Conservation (phyloP, 2,113 vertebrate species). For the Zootoca vivipara region DNA sequence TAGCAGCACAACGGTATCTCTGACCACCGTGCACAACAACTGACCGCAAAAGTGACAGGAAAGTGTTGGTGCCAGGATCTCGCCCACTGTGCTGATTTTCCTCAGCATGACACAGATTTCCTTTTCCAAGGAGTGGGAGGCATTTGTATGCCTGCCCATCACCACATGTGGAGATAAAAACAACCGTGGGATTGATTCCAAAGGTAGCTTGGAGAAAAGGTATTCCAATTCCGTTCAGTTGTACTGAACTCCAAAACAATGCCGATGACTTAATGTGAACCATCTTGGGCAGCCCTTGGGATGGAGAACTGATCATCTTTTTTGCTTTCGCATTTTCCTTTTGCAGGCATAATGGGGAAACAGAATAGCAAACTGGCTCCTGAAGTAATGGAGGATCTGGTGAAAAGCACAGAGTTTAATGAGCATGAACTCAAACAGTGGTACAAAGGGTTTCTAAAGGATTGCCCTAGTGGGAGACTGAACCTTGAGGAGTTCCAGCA, state of each 20-base stretch:
- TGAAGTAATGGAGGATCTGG: constrained; percentile 99
- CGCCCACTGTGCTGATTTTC: neutral
- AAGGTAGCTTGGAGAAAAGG: neutral
- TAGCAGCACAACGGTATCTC: neutral
- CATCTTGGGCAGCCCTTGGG: neutral
- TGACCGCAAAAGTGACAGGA: neutral
- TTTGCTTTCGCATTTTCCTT: constrained; percentile 47
- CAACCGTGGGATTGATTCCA: neutral
- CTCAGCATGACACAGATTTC: neutral
- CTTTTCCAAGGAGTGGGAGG: neutral
- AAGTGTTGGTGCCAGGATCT: neutral
- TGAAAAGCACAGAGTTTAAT: constrained; percentile 97
- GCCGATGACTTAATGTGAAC: neutral
- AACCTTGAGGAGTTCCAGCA: constrained; percentile 91
- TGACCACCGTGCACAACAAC: neutral
- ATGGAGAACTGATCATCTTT: neutral
- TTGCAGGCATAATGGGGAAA: constrained; percentile 94
- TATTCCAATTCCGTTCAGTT: neutral
- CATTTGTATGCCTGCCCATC: neutral
- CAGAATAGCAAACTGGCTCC: constrained; percentile 99
- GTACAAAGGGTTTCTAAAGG: constrained; percentile 92
- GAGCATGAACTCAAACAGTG: constrained; percentile 96
- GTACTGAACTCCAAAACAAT: constrained; percentile 36
- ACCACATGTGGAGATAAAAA: neutral
- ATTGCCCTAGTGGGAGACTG: constrained; percentile 83